Evolutionary conservation across 2,797 vertebrate genomes (phyloP).

Genomic region (Hippopotamyrus pictus): DNA sequence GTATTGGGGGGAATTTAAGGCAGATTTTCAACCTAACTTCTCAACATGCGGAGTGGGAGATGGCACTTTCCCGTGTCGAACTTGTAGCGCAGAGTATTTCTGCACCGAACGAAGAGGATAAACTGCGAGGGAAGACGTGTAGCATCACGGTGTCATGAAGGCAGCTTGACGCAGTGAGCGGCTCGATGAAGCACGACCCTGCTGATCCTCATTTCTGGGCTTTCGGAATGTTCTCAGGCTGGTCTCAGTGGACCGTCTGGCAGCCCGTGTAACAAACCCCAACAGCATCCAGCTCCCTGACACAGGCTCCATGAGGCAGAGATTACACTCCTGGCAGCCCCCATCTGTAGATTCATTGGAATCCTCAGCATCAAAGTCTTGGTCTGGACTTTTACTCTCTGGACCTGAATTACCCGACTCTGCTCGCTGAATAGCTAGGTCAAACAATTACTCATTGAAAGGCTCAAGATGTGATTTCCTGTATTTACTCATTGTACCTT

Average conservation of each 20-base stretch:
- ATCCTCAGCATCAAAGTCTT: background rate
- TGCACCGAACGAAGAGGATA: background rate
- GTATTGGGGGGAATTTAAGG: background rate
- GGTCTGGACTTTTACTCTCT: background rate
- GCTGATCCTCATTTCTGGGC: background rate
- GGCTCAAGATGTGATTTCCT: background rate
- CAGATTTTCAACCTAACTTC: background rate
- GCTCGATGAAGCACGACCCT: background rate
- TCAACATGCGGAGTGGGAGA: background rate
- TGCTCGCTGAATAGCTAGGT: background rate
- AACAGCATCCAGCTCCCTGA: background rate
- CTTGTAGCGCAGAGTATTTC: background rate
- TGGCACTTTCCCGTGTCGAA: background rate
- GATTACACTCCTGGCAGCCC: background rate
- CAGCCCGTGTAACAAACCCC: background rate
- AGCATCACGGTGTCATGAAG: background rate
- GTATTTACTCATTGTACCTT: background rate
- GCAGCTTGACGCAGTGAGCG: background rate
- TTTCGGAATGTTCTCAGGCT: background rate
- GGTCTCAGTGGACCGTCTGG: background rate
- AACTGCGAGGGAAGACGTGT: background rate
- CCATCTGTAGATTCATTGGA: background rate
- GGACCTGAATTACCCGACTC: background rate
- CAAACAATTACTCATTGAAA: background rate
- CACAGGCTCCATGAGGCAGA: background rate